Percentiles rank a stretch among this genome's conserved stretches.
Evolutionary conservation across 2,113 vertebrate genomes (phyloP).

Genomic region (Epinephelus fuscoguttatus): DNA sequence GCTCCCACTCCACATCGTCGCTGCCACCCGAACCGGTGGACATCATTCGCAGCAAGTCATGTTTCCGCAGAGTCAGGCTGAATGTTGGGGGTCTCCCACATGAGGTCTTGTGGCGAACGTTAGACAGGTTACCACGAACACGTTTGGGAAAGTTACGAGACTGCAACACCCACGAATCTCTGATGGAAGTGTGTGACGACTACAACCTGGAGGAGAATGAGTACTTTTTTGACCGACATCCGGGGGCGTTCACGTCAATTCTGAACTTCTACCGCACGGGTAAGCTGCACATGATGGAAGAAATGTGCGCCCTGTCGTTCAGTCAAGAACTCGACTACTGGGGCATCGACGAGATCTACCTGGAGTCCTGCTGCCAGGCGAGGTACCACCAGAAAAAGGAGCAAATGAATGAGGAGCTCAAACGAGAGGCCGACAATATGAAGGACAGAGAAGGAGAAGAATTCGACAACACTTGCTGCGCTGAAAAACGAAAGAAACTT

Average conservation of each 20-base stretch:
- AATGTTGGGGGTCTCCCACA: constrained; percentile 98
- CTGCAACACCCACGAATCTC: constrained; percentile 94
- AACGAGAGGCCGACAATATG: constrained; percentile 94
- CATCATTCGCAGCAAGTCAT: constrained; percentile 95
- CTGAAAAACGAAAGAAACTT: constrained; percentile 96
- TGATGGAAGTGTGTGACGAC: constrained; percentile 98
- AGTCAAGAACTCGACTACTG: constrained; percentile 99
- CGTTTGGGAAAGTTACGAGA: constrained; percentile 95
- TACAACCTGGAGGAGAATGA: constrained; percentile 98
- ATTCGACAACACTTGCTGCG: constrained; percentile 98
- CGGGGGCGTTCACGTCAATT: constrained; percentile 98
- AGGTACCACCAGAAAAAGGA: constrained; percentile 99
- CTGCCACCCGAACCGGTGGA: constrained; percentile 96
- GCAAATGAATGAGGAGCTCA: constrained; percentile 99
- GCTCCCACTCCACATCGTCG: constrained; percentile 93
- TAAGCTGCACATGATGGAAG: constrained; percentile 99
- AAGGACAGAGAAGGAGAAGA: constrained; percentile 97
- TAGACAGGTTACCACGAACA: constrained; percentile 96
- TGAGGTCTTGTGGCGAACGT: constrained; percentile 97
- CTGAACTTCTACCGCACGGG: constrained; percentile 99
- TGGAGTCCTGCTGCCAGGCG: constrained; percentile 99
- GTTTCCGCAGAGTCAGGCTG: constrained; percentile 94
- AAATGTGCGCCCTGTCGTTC: constrained; percentile 99
- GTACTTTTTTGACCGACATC: constrained; percentile 98
- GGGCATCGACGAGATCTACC: constrained; percentile 98